These are phyloP conservation scores for Myiozetetes cayanensis DNA, from an alignment of 2,113 vertebrate species.

Conservation along the genomic window DNA sequence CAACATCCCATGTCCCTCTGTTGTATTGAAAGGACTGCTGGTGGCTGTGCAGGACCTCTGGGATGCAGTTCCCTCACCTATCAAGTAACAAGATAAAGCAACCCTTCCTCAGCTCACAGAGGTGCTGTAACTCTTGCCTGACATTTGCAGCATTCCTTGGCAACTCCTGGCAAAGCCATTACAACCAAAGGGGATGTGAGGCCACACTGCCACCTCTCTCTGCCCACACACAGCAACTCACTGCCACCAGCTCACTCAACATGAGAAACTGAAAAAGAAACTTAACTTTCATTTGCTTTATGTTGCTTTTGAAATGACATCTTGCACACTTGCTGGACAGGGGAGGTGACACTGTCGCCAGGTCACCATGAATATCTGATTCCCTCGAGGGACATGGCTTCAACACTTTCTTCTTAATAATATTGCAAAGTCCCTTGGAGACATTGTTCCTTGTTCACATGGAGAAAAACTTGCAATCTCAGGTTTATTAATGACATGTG, in stretches of 20 bases:
- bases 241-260: background rate
- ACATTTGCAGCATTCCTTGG: background rate
- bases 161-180: background rate
- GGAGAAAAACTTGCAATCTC: background rate
- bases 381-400: background rate
- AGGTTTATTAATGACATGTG: background rate
- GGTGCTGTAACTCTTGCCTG: background rate
- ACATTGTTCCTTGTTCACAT: background rate
- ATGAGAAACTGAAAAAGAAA: background rate
- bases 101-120: background rate
- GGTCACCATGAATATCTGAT: background rate
- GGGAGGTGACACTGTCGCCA: background rate
- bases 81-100: background rate
- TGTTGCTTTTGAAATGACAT: background rate
- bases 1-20: fast-evolving
- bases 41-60: background rate
- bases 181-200: background rate
- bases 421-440: background rate
- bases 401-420: background rate
- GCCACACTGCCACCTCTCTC: background rate
- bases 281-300: background rate
- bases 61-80: background rate
- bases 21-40: background rate
- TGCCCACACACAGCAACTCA: fast-evolving
- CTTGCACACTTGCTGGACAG: background rate